phyloP scores from a whole-genome alignment of 1,140 invertebrate species.

The Leptoteleia sp. region DNA sequence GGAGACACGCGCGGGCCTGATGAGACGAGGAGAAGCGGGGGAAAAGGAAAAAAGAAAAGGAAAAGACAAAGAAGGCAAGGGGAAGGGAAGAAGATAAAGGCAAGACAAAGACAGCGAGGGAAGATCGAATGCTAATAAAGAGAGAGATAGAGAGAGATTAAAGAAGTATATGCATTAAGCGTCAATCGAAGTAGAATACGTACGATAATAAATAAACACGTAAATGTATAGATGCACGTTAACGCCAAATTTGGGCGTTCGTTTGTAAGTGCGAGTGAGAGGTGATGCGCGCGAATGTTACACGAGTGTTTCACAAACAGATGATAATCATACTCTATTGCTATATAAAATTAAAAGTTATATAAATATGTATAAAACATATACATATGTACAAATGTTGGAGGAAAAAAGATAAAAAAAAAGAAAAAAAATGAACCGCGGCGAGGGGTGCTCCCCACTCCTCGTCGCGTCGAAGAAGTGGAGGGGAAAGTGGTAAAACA shows the following conservation, averaged over 20 bases:
- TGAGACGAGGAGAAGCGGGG: slow-evolving; percentile 18
- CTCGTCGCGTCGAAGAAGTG: slow-evolving; percentile 16
- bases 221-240: slow-evolving; percentile 52
- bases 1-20: background rate
- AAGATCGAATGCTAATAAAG: slow-evolving; percentile 12
- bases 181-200: slow-evolving; percentile 48
- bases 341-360: no score
- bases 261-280: slow-evolving; percentile 31
- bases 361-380: slow-evolving; percentile 46
- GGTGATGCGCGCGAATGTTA: no score
- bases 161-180: slow-evolving; percentile 50
- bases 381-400: slow-evolving; percentile 50
- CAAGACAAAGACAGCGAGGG: background rate
- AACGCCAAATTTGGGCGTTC: slow-evolving; percentile 36
- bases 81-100: no score
- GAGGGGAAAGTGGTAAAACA: slow-evolving; percentile 6
- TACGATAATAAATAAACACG: slow-evolving; percentile 35
- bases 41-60: no score
- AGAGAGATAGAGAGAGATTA: slow-evolving; percentile 33
- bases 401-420: no score
- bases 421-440: slow-evolving; percentile 23
- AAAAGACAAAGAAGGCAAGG: no score
- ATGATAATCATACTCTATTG: no score
- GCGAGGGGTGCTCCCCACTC: slow-evolving; percentile 13
- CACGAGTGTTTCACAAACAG: no score